Conservation (phyloP, 2,113 vertebrate genomes). For the Halcyon malimbica region DNA sequence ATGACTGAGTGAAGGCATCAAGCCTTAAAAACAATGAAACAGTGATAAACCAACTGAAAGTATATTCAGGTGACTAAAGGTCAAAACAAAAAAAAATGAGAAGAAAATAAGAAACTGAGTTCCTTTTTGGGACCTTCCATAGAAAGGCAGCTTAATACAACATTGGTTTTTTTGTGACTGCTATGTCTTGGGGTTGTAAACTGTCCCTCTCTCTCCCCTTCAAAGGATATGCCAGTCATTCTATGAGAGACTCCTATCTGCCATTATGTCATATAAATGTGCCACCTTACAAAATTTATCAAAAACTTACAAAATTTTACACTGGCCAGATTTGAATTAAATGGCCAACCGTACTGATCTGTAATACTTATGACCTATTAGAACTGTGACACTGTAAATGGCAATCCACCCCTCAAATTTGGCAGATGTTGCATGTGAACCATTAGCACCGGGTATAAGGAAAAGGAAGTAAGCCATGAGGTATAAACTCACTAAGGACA, state of each 20-base stretch:
- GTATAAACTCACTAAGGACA: not conserved
- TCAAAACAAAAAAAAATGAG: not conserved
- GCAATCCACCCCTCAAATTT: not conserved
- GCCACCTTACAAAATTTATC: not conserved
- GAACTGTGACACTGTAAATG: not conserved
- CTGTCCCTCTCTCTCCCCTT: not conserved
- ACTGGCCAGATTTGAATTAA: not conserved
- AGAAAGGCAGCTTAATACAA: not conserved
- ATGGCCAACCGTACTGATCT: not conserved
- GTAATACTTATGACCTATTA: not conserved
- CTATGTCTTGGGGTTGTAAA: not conserved
- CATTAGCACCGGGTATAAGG: not conserved
- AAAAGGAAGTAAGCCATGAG: not conserved
- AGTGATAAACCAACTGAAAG: not conserved
- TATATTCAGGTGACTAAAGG: not conserved
- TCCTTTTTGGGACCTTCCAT: not conserved
- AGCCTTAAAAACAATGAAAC: not conserved
- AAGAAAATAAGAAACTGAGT: not conserved
- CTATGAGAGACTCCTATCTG: not conserved
- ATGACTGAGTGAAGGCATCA: not conserved
- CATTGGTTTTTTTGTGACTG: accelerated
- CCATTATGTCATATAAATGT: not conserved
- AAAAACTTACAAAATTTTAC: not conserved
- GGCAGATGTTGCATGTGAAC: not conserved
- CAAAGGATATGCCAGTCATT: not conserved